phyloP scores from a whole-genome alignment of 2,797 vertebrate species.

The Podarcis lilfordi region DNA sequence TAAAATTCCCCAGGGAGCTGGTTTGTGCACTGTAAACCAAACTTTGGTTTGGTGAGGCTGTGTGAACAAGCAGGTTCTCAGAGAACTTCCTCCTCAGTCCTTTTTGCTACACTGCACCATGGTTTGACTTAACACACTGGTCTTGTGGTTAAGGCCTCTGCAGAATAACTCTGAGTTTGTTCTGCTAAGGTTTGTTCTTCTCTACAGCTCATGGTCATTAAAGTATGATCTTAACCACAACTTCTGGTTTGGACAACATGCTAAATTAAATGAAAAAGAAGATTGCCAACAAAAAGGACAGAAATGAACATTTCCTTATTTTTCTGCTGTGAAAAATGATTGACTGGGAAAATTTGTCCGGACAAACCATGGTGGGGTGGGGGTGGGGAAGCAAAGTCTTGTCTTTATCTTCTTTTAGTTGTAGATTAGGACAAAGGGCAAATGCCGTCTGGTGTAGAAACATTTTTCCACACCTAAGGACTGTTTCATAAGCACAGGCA shows the following conservation, averaged over 20 bases:
- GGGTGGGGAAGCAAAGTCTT: too few relatives aligned
- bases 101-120: too few relatives aligned
- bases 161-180: too few relatives aligned
- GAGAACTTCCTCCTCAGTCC: too few relatives aligned
- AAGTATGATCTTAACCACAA: too few relatives aligned
- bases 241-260: background rate
- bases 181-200: too few relatives aligned
- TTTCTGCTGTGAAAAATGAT: background rate
- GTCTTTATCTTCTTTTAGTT: background rate
- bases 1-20: background rate
- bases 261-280: background rate
- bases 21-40: too few relatives aligned
- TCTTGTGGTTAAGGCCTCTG: too few relatives aligned
- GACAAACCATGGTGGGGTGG: background rate
- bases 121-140: too few relatives aligned
- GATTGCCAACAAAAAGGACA: background rate
- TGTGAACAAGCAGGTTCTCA: too few relatives aligned
- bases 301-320: background rate
- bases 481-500: constrained; percentile 16
- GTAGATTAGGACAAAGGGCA: constrained; percentile 14
- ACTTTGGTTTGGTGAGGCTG: too few relatives aligned
- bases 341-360: background rate
- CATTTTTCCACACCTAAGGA: background rate
- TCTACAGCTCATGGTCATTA: too few relatives aligned
- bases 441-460: background rate